Conservation (phyloP, 2,797 vertebrate genomes). For the Anas acuta region DNA sequence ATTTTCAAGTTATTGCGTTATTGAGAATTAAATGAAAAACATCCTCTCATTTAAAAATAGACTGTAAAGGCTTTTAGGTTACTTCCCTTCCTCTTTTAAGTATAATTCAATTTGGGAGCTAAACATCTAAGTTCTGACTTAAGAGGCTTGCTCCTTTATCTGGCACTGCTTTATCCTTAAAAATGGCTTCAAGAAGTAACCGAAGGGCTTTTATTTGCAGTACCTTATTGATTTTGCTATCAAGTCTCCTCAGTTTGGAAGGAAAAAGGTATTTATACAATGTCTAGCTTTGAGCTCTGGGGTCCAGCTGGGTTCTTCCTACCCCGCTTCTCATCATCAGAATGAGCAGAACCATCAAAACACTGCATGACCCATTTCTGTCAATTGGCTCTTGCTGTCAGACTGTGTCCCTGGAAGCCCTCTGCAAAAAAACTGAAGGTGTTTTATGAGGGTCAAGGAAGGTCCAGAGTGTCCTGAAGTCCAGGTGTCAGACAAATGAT, state of each 20-base stretch:
- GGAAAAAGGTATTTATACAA: not conserved
- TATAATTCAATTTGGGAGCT: constrained; percentile 4
- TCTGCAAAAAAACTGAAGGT: not conserved
- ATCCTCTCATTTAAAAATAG: constrained; percentile 36
- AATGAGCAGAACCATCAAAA: not conserved
- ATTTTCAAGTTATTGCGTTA: constrained; percentile 45
- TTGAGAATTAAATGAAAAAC: constrained; percentile 33
- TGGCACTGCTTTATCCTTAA: not conserved
- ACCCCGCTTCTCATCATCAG: not conserved
- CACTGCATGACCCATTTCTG: not conserved
- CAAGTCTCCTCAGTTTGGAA: not conserved
- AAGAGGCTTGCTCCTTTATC: not conserved
- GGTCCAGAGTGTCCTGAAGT: not conserved
- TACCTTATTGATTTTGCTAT: not conserved
- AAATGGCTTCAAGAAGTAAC: constrained; percentile 4
- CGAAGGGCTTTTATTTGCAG: constrained; percentile 1
- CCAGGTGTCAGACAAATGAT: not conserved
- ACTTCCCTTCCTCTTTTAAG: not conserved
- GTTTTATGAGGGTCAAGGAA: not conserved
- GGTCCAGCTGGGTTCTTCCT: not conserved
- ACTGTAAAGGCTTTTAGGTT: constrained; percentile 2
- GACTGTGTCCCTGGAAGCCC: not conserved
- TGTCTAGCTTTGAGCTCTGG: not conserved
- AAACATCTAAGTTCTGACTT: not conserved
- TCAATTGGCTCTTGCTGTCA: not conserved